Percentiles rank a stretch among this genome's conserved stretches.
Conservation (phyloP, 1,140 invertebrate species). For the Brachionus rotundiformis region DNA sequence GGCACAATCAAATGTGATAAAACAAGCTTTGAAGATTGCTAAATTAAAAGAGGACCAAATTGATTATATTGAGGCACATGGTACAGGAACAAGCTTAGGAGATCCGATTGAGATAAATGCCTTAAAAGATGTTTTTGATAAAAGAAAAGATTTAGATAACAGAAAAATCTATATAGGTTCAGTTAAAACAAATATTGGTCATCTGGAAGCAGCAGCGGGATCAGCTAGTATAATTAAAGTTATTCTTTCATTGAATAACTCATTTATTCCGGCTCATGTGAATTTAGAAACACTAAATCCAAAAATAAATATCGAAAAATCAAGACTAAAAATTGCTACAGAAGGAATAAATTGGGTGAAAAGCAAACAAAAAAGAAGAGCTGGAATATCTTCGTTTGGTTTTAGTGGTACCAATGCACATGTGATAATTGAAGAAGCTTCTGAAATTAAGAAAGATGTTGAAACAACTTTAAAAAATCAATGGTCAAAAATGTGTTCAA, state of each 20-base stretch:
- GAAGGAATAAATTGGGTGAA: background rate
- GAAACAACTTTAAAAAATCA: background rate
- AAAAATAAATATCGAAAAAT: background rate
- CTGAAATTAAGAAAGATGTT: background rate
- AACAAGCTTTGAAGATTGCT: background rate
- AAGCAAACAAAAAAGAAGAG: background rate
- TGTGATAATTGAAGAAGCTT: background rate
- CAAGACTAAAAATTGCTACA: background rate
- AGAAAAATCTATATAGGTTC: background rate
- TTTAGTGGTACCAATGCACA: background rate
- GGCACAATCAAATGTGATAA: background rate
- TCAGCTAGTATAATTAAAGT: background rate
- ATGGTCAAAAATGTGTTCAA: background rate
- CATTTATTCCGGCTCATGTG: background rate
- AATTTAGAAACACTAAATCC: background rate
- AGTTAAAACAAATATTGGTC: constrained; percentile 46
- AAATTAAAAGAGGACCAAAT: background rate
- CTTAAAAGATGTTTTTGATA: background rate
- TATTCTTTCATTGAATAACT: background rate
- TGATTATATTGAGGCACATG: constrained; percentile 13
- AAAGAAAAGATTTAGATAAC: background rate
- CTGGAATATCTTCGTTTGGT: background rate
- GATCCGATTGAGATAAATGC: background rate
- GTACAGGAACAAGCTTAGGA: background rate
- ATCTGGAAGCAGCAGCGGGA: background rate